These are phyloP conservation scores for Tillus elongatus DNA, from an alignment of 2,888 invertebrate genomes.

Conservation along the genomic window DNA sequence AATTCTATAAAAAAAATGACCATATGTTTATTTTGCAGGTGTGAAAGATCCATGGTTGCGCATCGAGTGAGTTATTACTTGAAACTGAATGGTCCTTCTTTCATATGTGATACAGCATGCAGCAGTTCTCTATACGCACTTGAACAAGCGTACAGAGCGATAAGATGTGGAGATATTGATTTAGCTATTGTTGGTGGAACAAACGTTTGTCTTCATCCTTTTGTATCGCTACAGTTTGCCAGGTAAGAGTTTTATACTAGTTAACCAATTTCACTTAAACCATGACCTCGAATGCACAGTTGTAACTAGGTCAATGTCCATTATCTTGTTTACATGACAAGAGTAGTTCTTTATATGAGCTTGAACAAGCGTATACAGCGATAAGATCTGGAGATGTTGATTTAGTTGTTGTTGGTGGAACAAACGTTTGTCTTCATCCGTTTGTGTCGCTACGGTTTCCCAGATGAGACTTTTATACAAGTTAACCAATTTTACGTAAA, in stretches of 20 bases:
- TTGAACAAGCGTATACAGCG: slow-evolving; percentile 72
- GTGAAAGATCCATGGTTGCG: slow-evolving; percentile 83
- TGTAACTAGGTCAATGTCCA: too few species aligned
- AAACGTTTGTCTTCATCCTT: slow-evolving; percentile 79
- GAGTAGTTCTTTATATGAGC: slow-evolving; percentile 84
- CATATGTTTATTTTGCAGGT: slow-evolving; percentile 53
- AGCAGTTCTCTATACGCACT: slow-evolving; percentile 86
- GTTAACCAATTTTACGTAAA: too few species aligned
- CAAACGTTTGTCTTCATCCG: slow-evolving; percentile 79
- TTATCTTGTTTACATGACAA: too few species aligned
- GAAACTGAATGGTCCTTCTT: slow-evolving; percentile 82
- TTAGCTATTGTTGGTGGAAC: slow-evolving; percentile 83
- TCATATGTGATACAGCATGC: slow-evolving; percentile 85
- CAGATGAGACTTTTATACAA: too few species aligned
- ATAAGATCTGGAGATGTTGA: slow-evolving; percentile 77
- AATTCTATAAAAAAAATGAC: too few species aligned
- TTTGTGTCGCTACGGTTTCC: slow-evolving; percentile 82
- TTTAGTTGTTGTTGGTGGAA: slow-evolving; percentile 80
- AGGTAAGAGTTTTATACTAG: too few species aligned
- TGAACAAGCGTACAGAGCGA: slow-evolving; percentile 69
- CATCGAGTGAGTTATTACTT: slow-evolving; percentile 84
- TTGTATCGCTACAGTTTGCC: slow-evolving; percentile 79
- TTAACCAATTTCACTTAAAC: too few species aligned
- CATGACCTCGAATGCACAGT: too few species aligned
- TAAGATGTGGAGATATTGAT: slow-evolving; percentile 75